Evolutionary conservation across 2,888 invertebrate species (phyloP), one percentile per base, ranked within the genome.

Genomic region (Nomada ruficornis): DNA sequence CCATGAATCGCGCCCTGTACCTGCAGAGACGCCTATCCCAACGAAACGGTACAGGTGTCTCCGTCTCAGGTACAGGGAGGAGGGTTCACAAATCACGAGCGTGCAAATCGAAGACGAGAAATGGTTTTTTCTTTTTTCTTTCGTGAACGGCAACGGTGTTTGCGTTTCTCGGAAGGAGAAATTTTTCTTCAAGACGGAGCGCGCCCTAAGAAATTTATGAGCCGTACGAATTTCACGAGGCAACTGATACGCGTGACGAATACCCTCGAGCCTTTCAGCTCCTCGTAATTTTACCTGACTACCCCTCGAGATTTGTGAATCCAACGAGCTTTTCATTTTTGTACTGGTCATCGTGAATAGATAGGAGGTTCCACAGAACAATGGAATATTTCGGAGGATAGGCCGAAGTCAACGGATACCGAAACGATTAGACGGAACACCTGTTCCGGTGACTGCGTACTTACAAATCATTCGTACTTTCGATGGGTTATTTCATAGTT

Each of bases 1-100:
- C 84, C 84, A 63, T 84, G 84, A 86, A 87, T 88, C 82, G 75
- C 54, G 18, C 3, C 7, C 59, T 52, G n/a, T 77, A 79, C 78
- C 82, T 74, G 65, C 29, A 44, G 42, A 44, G 52, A 55, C 55
- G 44, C 29, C 26, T 60, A 55, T 60, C 62, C 26, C 15, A 42
- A 36, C 15, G 23, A 26, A 57, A 50, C 52, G 73, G 60, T 73
- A 52, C 73, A 60, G 70, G 65, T 77, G 57, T 65, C 68, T 18
- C 18, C 20, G 60, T 2, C 13, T 50, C 77, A 68, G 63, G 80
- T 63, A 52, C 54, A 26, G 20, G 10, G n/a, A 0, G 2, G n/a
- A 2, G 55, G 5, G 60, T 59, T 63, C 69, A 76, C 72, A 63
- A 80, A 76, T 76, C 80, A 63, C 68, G 7, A 50, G 73, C 36